These are phyloP conservation scores for Belgica antarctica DNA, from an alignment of 2,888 invertebrate species.

Conservation along the genomic window DNA sequence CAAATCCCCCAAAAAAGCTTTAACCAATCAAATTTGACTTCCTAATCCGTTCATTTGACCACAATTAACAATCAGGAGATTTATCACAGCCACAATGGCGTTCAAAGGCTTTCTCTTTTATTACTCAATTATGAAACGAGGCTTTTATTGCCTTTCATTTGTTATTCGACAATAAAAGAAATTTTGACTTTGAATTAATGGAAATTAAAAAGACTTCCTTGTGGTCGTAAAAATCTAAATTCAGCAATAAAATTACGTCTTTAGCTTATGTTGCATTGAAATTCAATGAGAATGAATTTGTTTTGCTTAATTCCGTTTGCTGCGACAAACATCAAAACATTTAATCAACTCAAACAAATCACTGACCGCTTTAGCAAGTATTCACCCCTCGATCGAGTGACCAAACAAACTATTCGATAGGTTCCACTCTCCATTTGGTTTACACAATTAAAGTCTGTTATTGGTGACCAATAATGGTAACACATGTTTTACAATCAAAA, in stretches of 20 bases:
- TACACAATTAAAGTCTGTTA: no score
- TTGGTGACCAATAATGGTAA: not conserved
- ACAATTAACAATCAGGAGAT: no score
- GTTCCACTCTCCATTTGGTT: not conserved
- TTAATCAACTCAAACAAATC: not conserved
- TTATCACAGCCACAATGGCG: no score
- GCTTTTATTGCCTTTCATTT: slow-evolving; percentile 18
- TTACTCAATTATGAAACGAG: slow-evolving; percentile 13
- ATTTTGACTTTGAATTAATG: not conserved
- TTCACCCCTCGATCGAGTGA: not conserved
- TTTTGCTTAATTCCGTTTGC: not conserved
- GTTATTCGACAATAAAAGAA: not conserved
- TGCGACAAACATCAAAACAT: not conserved
- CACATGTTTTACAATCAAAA: slow-evolving; percentile 26
- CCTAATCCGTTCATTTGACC: no score
- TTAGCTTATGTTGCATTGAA: not conserved
- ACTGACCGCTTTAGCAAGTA: not conserved
- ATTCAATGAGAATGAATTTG: no score
- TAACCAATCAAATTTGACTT: no score
- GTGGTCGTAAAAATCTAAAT: no score
- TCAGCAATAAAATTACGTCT: not conserved
- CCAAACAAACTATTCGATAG: not conserved
- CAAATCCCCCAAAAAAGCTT: no score
- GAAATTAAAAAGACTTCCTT: not conserved
- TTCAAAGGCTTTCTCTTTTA: no score